Conservation (phyloP, 1,140 invertebrate species). For the Thaumatotibia leucotreta region DNA sequence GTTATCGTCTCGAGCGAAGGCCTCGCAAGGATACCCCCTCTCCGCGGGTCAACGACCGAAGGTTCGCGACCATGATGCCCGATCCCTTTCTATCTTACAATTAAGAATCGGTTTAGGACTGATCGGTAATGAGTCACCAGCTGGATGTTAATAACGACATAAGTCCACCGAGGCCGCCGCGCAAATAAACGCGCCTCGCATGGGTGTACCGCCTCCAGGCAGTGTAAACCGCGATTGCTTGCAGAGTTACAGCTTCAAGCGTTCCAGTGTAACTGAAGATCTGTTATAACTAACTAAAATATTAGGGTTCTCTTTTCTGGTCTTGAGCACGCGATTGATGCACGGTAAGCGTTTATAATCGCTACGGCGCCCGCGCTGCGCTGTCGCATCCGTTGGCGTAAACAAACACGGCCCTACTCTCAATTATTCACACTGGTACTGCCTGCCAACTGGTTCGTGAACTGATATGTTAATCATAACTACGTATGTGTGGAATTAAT, state of each 20-base stretch:
- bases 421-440: background rate
- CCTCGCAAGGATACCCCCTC: slow-evolving; percentile 26
- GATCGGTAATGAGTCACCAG: slow-evolving; percentile 48
- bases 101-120: background rate
- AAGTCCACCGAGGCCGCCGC: slow-evolving; percentile 45
- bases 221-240: background rate
- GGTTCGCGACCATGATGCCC: slow-evolving; percentile 36
- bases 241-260: background rate
- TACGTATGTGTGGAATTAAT: background rate
- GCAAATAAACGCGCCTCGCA: slow-evolving; percentile 51
- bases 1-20: slow-evolving; percentile 8
- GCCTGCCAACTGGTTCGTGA: background rate
- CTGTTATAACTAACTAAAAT: background rate
- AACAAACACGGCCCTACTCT: slow-evolving; percentile 5
- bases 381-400: background rate
- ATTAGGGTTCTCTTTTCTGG: too few relatives aligned
- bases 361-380: background rate
- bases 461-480: background rate
- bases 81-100: slow-evolving; percentile 13
- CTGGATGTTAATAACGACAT: slow-evolving; percentile 52
- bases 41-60: slow-evolving; percentile 41
- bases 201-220: slow-evolving; percentile 37
- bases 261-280: background rate
- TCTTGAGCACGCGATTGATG: too few relatives aligned
- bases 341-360: background rate